Evolutionary conservation across 2,888 invertebrate species (phyloP), one percentile per base, ranked within the genome.

Genomic region (Pemphredon lugubris): DNA sequence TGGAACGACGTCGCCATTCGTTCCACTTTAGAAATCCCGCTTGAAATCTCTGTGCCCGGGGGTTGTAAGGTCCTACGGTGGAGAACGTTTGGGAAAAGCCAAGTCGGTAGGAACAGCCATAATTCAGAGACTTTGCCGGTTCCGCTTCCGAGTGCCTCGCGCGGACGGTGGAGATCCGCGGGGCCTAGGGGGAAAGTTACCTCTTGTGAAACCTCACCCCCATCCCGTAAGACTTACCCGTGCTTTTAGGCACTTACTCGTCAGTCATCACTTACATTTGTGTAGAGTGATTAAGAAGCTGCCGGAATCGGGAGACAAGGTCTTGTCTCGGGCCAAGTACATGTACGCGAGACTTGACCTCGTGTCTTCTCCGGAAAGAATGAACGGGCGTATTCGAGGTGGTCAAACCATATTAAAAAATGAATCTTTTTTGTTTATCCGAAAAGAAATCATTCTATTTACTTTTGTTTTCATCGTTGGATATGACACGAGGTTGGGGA

Each of bases 21-120:
- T 79, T 65, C 71, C 69, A 67, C 64, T 75, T 75, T 75, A 16
- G 57, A 45, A 61, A 69, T 53, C 72, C 58, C 39, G 65, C 44
- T 65, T 32, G 64, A 70, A 75, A 73, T 73, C 65, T 59, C 60
- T 47, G 58, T 47, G 20, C 39, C 55, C 53, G 23, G 11, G 59
- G 40, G 13, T 44, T 20, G 26, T 5, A 7, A 7, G 57, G 50
- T 42, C 58, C 40, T 7, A 50, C 44, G 55, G 34, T 21, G 50
- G 47, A 42, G 58, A 45, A 2, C 71, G 45, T 73, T 75, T 75
- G 54, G 65, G 54, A 73, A 68, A 71, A 72, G 55, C 54, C 45
- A 37, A 76, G 42, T 54, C 26, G 48, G 39, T 59, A 57, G 71
- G 40, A 60, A 58, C 64, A 37, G 60, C 48, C 58, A 68, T 74